Evolutionary conservation across 2,888 invertebrate species (phyloP), one percentile per base, ranked within the genome.

Genomic region (Elgonia sp.): DNA sequence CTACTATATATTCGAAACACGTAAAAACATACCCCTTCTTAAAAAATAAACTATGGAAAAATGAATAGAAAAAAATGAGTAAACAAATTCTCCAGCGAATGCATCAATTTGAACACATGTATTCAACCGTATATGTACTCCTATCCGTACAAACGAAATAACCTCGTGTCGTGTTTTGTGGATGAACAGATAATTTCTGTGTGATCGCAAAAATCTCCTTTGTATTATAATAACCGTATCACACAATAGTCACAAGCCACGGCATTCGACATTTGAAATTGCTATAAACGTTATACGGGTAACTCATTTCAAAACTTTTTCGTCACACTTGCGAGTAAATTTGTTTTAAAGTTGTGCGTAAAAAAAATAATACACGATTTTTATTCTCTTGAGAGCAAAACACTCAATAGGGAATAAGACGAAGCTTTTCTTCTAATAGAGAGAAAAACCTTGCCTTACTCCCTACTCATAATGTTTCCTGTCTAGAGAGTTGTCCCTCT

Each of bases 161-260:
- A 69, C 57, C 81, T 85, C 84, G 67, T 80, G 80, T 81, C 84
- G 80, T 70, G 79, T 75, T 79, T 62, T 63, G 76, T 80, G 62
- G 86, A 65, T 62, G 40, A 85, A 60, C 73, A 55, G 70, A 87
- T 87, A 82, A 62, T 84, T 75, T 87, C 84, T 92, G 91, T 89
- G 92, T 91, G 92, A 90, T 93, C 92, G 92, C 91, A 93, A 93
- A 92, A 92, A 79, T 87, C 81, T 86, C 89, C 42, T 60, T 37
- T 57, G 57, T 80, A 87, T 87, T 42, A 75, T 79, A 83, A 73
- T 65, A 73, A 77, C 70, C 80, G 76, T 75, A 65, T 77, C 86
- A 73, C 86, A 57, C 67, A 63, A 82, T 57, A 81, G 82, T 86
- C 77, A 81, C 57, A 72, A 85, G 76, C 73, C 57, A 77, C 46